Base-by-base conservation (phyloP, 2,888 invertebrate genomes). In the Anthoptus insignis region DNA sequence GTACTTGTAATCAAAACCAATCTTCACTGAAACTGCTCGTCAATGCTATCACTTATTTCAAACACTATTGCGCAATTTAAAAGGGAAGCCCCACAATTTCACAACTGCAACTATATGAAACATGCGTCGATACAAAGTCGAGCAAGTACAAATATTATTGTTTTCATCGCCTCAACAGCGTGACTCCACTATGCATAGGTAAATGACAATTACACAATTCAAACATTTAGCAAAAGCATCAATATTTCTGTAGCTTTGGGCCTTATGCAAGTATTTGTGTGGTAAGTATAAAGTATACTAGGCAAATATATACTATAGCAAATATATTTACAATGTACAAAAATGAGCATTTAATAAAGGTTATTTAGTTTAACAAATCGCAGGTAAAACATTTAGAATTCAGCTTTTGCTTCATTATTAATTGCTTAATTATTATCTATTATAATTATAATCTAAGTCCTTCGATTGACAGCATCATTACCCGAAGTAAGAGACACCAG, bases 401-500 rank as follows among this genome's bases (percentile, higher is more conserved):
- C n/a, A n/a, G n/a, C n/a, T n/a, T n/a, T n/a, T n/a, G n/a, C n/a
- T n/a, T n/a, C n/a, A n/a, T n/a, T n/a, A n/a, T n/a, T n/a, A n/a
- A n/a, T n/a, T n/a, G n/a, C n/a, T n/a, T n/a, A n/a, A n/a, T n/a
- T n/a, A n/a, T n/a, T n/a, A n/a, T n/a, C n/a, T n/a, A n/a, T n/a
- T n/a, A n/a, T n/a, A n/a, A n/a, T n/a, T 45, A 57, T 42, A 57
- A 42, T 29, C 11, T 47, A 54, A 47, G 47, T 47, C 45, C 34
- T 61, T 61, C 47, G 54, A 61, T 54, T 34, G 61, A 54, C 54
- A 45, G 52, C 34, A 54, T 61, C 61, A 61, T 61, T 61, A 61
- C 54, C 19, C 27, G 47, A 32, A 37, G 42, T 52, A 27, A 45
- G 32, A 45, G 60, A 42, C 6, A 57, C 29, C 60, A 22, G 24